A percentile compares a stretch with the other conserved stretches of the same genome.
These are phyloP conservation scores for Pectinophora gossypiella DNA, from an alignment of 1,140 invertebrate species.

Conservation along the genomic window DNA sequence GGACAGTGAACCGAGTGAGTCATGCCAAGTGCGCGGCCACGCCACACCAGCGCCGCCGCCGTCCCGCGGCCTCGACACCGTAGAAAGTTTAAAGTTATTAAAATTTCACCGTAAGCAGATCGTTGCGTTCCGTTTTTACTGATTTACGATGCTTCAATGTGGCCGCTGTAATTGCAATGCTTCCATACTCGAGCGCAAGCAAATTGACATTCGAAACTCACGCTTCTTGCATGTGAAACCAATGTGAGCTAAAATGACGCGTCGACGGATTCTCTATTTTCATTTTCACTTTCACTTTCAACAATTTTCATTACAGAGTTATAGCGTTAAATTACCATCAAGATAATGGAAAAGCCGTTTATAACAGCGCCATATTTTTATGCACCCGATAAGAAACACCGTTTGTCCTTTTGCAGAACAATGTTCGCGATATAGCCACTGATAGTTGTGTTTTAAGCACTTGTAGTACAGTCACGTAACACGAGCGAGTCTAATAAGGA, in stretches of 20 bases:
- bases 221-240: no score
- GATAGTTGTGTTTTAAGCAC: neutral
- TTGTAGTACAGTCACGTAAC: neutral
- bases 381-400: no score
- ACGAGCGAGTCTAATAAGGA: neutral
- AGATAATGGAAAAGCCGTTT: no score
- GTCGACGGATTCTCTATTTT: no score
- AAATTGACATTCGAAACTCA: no score
- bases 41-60: neutral
- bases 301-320: no score
- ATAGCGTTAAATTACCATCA: no score
- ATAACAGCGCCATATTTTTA: no score
- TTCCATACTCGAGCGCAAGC: neutral
- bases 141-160: constrained; percentile 22
- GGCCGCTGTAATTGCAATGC: neutral
- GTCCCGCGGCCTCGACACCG: constrained; percentile 15
- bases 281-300: no score
- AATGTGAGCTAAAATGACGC: no score
- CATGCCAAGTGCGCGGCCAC: constrained; percentile 21
- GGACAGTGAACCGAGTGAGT: constrained; percentile 44
- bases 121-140: constrained; percentile 28
- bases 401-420: no score
- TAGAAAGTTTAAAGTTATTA: constrained; percentile 64
- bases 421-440: neutral
- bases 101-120: constrained; percentile 63